Base-by-base conservation (phyloP, 1,140 invertebrate species). In the Drosophila kepulauana region DNA sequence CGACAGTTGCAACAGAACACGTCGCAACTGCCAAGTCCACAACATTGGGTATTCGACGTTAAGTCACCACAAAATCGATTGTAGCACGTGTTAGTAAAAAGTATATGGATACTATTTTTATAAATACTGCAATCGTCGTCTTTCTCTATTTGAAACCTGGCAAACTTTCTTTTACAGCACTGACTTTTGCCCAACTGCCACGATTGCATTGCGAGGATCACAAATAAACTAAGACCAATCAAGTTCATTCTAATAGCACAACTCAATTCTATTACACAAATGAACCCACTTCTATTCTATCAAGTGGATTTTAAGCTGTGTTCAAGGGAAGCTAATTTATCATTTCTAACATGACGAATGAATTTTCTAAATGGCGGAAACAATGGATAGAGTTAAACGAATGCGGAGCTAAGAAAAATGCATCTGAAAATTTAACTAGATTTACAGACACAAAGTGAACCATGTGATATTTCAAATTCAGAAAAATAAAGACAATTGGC, bases 1-100 rank as follows among this genome's bases (percentile, higher is more conserved):
- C 2, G 10, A 43, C 46, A 63, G 15, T 67, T 67, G 52, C 64
- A 67, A 16, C 67, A 59, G 15, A 70, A 70, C 0, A 54, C 41
- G 48, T 70, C 62, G 49, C 67, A 70, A 1, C 13, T 33, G 11
- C 35, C 20, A 3, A 3, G 4, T 3, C 67, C 67, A n/a, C 67
- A 70, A 20, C 48, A 70, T 1, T 57, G 35, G 43, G 46, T 28
- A 8, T 16, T 16, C 5, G 11, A 2, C 0, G 16, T 5, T 15
- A 58, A n/a, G 5, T 25, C n/a, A 2, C 11, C 16, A 11, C 49
- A 51, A 5, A 51, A 5, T 4, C 4, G n/a, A 3, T 51, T 51
- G 0, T 11, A 51, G 5, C 49, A 51, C 20, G 25, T n/a, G 10
- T 51, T 1, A 0, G 49, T 51, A 13, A 5, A 6, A 5, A 8